phyloP scores from a whole-genome alignment of 2,797 vertebrate genomes.

The Onychomys arenicola region DNA sequence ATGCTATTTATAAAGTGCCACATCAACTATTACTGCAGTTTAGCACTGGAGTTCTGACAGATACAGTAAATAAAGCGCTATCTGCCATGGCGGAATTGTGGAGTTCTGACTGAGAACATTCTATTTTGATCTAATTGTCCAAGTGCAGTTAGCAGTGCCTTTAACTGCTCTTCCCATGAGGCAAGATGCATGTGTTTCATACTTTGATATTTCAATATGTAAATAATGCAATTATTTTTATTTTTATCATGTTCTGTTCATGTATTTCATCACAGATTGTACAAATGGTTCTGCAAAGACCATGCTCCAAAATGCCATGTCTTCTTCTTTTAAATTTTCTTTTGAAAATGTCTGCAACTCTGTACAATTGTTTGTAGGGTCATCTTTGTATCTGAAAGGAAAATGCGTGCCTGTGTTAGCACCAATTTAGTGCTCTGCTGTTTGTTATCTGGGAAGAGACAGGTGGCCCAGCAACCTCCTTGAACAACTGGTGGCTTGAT shows the following conservation, averaged over 20 bases:
- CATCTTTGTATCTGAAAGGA: neutral
- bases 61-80: slow-evolving; percentile 59
- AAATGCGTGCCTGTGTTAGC: neutral
- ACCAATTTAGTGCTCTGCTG: neutral
- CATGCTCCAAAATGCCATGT: neutral
- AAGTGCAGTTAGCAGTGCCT: slow-evolving; percentile 7
- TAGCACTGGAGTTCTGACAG: slow-evolving; percentile 63
- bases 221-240: slow-evolving; percentile 30
- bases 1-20: slow-evolving; percentile 67
- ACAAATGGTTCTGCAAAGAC: slow-evolving; percentile 41
- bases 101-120: slow-evolving; percentile 43
- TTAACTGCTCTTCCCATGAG: neutral
- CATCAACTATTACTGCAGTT: slow-evolving; percentile 55
- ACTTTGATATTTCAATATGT: slow-evolving; percentile 21
- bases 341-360: neutral
- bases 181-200: neutral
- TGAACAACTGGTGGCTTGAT: slow-evolving; percentile 49
- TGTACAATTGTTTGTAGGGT: neutral
- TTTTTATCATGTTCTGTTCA: slow-evolving; percentile 4
- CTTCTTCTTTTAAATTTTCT: neutral
- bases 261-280: neutral
- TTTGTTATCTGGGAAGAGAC: slow-evolving; percentile 43
- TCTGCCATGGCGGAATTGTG: slow-evolving; percentile 34
- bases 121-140: slow-evolving; percentile 36
- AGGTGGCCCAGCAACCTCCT: slow-evolving; percentile 40